A percentile compares a stretch with the other conserved stretches of the same genome.
Conservation (phyloP, 1,140 invertebrate species). For the Condylostylus longicornis region DNA sequence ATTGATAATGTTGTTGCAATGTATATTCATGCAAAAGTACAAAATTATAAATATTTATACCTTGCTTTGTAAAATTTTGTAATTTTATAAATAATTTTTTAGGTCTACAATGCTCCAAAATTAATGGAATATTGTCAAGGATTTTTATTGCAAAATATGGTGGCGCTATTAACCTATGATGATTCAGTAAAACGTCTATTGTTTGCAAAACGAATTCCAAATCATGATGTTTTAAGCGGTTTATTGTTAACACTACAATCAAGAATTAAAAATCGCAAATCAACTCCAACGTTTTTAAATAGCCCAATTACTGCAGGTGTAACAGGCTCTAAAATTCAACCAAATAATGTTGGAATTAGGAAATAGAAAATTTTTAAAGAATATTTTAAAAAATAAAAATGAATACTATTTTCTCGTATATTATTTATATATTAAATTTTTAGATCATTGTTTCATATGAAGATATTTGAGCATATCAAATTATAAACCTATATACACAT, state of each 20-base stretch:
- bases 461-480: too few relatives aligned
- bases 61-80: too few relatives aligned
- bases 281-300: too few relatives aligned
- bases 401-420: too few relatives aligned
- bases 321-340: too few relatives aligned
- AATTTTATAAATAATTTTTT: slow-evolving; percentile 13
- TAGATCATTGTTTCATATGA: too few relatives aligned
- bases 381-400: too few relatives aligned
- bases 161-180: slow-evolving; percentile 77
- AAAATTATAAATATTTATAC: neutral
- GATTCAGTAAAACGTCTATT: slow-evolving; percentile 76
- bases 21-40: slow-evolving; percentile 83
- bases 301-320: too few relatives aligned
- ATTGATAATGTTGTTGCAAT: slow-evolving; percentile 81
- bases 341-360: too few relatives aligned
- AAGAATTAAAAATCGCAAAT: slow-evolving; percentile 44
- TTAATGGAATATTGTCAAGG: slow-evolving; percentile 81
- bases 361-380: too few relatives aligned
- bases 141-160: slow-evolving; percentile 84
- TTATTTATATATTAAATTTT: too few relatives aligned
- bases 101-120: slow-evolving; percentile 77
- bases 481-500: too few relatives aligned
- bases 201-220: slow-evolving; percentile 77
- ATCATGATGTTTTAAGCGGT: slow-evolving; percentile 75
- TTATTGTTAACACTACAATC: slow-evolving; percentile 64